A percentile compares a stretch with the other conserved stretches of the same genome.
Conservation (phyloP, 1,140 invertebrate species). For the Pogonus chalceus region DNA sequence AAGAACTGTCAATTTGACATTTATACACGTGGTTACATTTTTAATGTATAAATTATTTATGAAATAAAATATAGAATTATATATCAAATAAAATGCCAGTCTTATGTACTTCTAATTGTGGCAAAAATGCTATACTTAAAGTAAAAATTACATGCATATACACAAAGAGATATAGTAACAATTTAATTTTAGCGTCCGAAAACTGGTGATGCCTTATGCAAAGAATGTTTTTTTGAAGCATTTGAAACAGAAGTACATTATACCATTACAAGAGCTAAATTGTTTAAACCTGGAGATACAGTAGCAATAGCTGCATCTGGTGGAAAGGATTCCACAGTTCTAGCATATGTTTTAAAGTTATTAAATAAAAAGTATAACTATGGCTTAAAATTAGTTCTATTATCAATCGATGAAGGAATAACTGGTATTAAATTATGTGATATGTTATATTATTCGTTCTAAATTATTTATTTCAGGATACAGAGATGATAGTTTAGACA, state of each 20-base stretch:
- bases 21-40: too few relatives aligned
- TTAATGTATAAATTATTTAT: too few relatives aligned
- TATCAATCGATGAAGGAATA: conserved; percentile 99
- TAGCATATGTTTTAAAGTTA: conserved; percentile 84
- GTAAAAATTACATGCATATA: conserved; percentile 33
- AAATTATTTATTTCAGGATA: conserved; percentile 55
- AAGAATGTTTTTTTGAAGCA: conserved; percentile 87
- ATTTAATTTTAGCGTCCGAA: conserved; percentile 58
- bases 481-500: conserved; percentile 95
- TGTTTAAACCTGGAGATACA: conserved; percentile 79
- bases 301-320: conserved; percentile 96
- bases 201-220: conserved; percentile 86
- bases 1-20: too few relatives aligned
- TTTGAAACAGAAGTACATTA: conserved; percentile 96
- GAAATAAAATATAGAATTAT: conserved; percentile 4
- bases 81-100: conserved; percentile 44
- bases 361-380: conserved; percentile 90
- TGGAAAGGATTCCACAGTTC: conserved; percentile 98
- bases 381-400: conserved; percentile 78
- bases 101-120: conserved; percentile 56
- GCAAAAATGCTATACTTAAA: conserved; percentile 60
- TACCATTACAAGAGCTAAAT: conserved; percentile 74
- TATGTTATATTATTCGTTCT: background rate
- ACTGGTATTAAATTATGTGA: conserved; percentile 50
- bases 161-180: conserved; percentile 9